These are phyloP conservation scores for Prunella himalayana DNA, from an alignment of 2,113 vertebrate genomes.

Conservation along the genomic window DNA sequence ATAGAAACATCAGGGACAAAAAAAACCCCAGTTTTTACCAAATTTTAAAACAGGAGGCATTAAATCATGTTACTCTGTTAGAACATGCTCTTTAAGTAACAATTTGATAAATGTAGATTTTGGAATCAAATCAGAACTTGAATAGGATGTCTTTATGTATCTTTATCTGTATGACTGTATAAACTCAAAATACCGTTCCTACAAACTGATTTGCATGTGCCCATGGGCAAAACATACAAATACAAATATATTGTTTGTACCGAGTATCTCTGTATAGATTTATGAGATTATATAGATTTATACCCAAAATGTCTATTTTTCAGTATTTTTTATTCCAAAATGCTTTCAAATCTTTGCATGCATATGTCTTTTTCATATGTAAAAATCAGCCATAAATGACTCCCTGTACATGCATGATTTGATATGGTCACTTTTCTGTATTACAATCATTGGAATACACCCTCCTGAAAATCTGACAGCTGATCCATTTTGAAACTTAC, in stretches of 20 bases:
- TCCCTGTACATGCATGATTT: neutral
- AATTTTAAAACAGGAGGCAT: conserved; percentile 37
- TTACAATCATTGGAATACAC: neutral
- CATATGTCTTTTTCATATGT: neutral
- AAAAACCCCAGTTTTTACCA: neutral
- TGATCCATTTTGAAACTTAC: neutral
- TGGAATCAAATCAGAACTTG: conserved; percentile 9
- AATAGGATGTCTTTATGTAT: neutral
- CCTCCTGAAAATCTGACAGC: neutral
- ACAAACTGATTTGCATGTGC: neutral
- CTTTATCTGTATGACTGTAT: conserved; percentile 1
- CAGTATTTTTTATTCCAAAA: neutral
- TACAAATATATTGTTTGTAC: neutral
- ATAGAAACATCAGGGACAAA: conserved; percentile 22
- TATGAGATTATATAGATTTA: neutral
- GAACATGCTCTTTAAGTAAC: conserved; percentile 21
- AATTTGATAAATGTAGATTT: conserved; percentile 33
- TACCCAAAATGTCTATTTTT: neutral
- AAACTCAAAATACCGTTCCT: conserved; percentile 8
- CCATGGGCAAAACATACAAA: neutral
- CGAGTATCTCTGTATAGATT: neutral
- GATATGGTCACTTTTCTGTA: neutral
- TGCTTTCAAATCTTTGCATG: neutral
- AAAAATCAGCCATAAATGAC: neutral
- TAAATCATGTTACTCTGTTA: conserved; percentile 50